phyloP scores from a whole-genome alignment of 2,113 vertebrate genomes.

The Archocentrus centrarchus region DNA sequence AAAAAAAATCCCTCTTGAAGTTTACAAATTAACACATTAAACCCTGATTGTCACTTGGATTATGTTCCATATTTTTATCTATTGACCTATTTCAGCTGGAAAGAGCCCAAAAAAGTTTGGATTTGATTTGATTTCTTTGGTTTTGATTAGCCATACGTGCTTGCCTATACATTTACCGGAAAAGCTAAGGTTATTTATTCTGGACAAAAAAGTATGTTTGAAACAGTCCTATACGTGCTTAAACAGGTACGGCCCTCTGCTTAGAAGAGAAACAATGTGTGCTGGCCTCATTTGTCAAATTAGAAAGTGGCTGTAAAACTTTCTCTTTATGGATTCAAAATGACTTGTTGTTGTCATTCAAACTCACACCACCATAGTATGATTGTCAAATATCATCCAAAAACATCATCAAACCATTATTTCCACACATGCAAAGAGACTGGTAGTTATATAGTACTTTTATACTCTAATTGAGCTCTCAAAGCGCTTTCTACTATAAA shows the following conservation, averaged over 20 bases:
- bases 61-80: neutral
- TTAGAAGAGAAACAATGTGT: no score
- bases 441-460: neutral
- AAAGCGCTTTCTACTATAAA: neutral
- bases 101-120: neutral
- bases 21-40: conserved; percentile 8
- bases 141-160: neutral
- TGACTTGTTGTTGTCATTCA: neutral
- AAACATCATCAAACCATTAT: conserved; percentile 36
- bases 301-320: conserved; percentile 1
- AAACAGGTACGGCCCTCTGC: neutral
- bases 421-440: neutral
- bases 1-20: neutral
- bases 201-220: neutral
- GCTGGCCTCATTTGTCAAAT: neutral
- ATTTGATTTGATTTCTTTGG: neutral
- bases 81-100: neutral
- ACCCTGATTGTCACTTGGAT: neutral
- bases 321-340: neutral
- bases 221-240: neutral
- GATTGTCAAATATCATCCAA: conserved; percentile 23
- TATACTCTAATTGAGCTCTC: neutral
- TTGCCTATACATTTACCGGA: neutral
- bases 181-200: neutral
- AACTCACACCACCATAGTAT: neutral